phyloP scores from a whole-genome alignment of 2,888 invertebrate genomes.

The Cephus nigrinus region DNA sequence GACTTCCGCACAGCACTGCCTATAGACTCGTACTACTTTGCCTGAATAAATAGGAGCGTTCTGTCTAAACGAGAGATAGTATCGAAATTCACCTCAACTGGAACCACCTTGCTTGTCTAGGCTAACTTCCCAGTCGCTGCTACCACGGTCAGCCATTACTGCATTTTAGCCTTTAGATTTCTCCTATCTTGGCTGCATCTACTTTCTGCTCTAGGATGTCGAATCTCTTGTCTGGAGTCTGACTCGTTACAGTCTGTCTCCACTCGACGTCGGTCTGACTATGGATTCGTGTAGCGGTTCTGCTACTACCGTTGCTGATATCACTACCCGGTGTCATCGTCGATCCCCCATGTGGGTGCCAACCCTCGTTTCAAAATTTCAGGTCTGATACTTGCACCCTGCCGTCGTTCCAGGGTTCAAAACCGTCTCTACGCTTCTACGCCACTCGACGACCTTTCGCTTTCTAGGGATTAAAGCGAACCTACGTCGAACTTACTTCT shows the following conservation, averaged over 20 bases:
- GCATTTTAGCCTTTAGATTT: background rate
- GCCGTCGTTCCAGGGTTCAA: background rate
- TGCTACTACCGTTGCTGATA: background rate
- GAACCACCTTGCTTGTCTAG: background rate
- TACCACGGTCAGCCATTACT: background rate
- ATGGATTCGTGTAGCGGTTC: background rate
- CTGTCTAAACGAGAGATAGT: constrained; percentile 27
- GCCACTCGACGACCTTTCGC: background rate
- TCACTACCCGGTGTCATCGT: background rate
- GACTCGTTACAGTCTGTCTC: background rate
- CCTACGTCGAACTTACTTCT: background rate
- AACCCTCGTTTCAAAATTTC: background rate
- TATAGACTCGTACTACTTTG: constrained; percentile 31
- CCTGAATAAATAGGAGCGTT: constrained; percentile 38
- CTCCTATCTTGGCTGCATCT: background rate
- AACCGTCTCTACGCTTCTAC: background rate
- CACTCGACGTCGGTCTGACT: background rate
- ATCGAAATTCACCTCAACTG: constrained; percentile 25
- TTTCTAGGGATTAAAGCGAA: background rate
- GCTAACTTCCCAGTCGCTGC: background rate
- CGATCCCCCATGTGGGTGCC: background rate
- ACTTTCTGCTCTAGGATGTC: background rate
- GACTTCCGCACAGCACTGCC: constrained; percentile 13
- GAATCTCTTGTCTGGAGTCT: background rate
- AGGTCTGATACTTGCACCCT: background rate